A percentile compares a stretch with the other conserved stretches of the same genome.
Evolutionary conservation across 2,888 invertebrate species (phyloP).

Genomic region (Notodonta dromedarius): DNA sequence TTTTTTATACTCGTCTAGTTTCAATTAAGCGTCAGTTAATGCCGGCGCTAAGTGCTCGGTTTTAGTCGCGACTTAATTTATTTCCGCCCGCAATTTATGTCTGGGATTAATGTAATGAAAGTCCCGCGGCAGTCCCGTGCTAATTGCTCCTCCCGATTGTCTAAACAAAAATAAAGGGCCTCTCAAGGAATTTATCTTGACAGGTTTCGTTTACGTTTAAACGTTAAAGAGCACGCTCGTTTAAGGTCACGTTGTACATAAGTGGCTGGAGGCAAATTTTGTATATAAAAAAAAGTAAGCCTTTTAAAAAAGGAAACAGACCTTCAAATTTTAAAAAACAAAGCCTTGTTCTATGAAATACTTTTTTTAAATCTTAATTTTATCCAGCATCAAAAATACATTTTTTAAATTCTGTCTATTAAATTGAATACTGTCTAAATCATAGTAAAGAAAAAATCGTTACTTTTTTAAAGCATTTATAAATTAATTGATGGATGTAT

Average conservation of each 20-base stretch:
- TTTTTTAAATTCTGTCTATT: too few species aligned
- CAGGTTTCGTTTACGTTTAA: conserved; percentile 34
- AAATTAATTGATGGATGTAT: too few species aligned
- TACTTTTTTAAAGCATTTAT: too few species aligned
- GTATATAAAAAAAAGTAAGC: background rate
- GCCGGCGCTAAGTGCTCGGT: conserved; percentile 74
- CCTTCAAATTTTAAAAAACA: background rate
- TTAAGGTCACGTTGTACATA: conserved; percentile 21
- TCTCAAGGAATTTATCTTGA: conserved; percentile 40
- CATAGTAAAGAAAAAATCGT: too few species aligned
- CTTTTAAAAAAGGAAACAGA: background rate
- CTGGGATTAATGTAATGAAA: conserved; percentile 75
- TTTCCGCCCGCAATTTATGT: conserved; percentile 74
- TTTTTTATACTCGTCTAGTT: conserved; percentile 69
- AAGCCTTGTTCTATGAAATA: too few species aligned
- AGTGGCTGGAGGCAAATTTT: background rate
- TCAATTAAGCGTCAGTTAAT: conserved; percentile 80
- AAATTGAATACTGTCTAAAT: too few species aligned
- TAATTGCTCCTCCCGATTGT: conserved; percentile 74
- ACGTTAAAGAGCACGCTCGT: conserved; percentile 23
- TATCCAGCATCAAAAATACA: too few species aligned
- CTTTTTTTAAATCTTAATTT: too few species aligned
- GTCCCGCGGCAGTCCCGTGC: conserved; percentile 58
- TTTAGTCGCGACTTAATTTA: conserved; percentile 76
- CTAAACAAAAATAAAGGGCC: conserved; percentile 66